phyloP scores from a whole-genome alignment of 2,888 invertebrate genomes.

The Caenorhabditis drosophilae region DNA sequence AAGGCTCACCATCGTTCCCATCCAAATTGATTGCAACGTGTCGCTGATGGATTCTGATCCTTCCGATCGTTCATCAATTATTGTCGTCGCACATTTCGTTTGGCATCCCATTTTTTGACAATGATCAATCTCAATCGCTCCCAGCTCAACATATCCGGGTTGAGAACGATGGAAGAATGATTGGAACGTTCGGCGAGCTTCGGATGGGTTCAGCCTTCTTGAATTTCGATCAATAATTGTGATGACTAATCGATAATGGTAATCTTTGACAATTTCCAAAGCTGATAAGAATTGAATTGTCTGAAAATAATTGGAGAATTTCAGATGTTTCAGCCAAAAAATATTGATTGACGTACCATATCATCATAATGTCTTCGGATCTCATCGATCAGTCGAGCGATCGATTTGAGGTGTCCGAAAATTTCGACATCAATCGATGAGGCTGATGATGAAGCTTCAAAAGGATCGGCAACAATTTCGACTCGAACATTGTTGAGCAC shows the following conservation, averaged over 20 bases:
- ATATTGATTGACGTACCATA: slow-evolving; percentile 13
- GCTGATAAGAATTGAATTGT: too few species aligned
- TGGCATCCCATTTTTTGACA: slow-evolving; percentile 11
- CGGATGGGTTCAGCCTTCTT: slow-evolving; percentile 10
- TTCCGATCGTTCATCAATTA: too few species aligned
- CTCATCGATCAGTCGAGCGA: slow-evolving; percentile 4
- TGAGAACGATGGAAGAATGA: slow-evolving; percentile 16
- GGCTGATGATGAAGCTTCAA: slow-evolving; percentile 1
- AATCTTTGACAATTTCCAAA: slow-evolving; percentile 11
- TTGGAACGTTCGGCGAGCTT: slow-evolving; percentile 15
- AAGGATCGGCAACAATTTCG: neutral
- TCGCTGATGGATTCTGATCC: neutral
- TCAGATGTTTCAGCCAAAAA: too few species aligned
- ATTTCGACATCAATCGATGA: slow-evolving; percentile 9
- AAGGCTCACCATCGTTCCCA: slow-evolving; percentile 1
- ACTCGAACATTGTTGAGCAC: neutral
- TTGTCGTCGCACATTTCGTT: slow-evolving; percentile 2
- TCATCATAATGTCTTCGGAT: slow-evolving; percentile 8
- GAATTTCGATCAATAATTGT: slow-evolving; percentile 22
- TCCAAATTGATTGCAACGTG: slow-evolving; percentile 3
- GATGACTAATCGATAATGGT: slow-evolving; percentile 9
- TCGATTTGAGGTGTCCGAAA: neutral
- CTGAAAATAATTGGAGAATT: too few species aligned
- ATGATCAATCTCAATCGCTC: slow-evolving; percentile 2
- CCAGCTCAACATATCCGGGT: slow-evolving; percentile 10